Base-by-base conservation (phyloP, 2,113 vertebrate genomes). In the Rynchops niger region DNA sequence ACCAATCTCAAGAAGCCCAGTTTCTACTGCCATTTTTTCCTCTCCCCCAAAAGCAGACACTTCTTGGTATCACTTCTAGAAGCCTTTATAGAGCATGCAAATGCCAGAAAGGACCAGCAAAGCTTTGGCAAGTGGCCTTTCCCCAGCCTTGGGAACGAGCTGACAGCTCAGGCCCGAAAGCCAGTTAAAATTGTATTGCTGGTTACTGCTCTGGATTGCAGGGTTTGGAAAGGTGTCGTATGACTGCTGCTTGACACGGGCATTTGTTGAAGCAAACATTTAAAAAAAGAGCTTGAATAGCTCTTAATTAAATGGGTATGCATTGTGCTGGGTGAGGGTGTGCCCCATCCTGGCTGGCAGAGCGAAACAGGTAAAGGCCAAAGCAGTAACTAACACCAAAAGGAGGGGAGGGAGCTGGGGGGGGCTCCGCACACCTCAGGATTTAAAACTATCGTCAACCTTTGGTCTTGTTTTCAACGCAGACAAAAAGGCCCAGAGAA, bases 291-390 rank as follows among this genome's bases (percentile, higher is more conserved):
- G 30, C 69, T 71, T 86, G 92, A 90, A 90, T 55, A 90, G 89
- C 87, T 82, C 79, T 84, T 86, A 89, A 90, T 95, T 90, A 91
- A 93, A 96, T 30, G 84, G 56, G 40, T 78, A 69, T 92, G 58
- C 21, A 96, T 95, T 97, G 91, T 97, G 65, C 81, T 92, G 56
- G 34, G 32, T 65, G 66, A 96, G 91, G 93, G 94, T 82, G 91
- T 97, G 96, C 62, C 92, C 83, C 66, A 71, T 61, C 72, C 90
- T 86, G 95, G 43, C 76, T 89, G 83, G 88, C 84, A 88, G 85
- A 88, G 77, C 16, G 5, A 49, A 88, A 65, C 30, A 93, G 83
- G 70, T 85, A 90, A 90, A 92, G 42, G 63, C 55, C 80, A 88
- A 86, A 78, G 79, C 79, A 55, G 91, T 74, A 95, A 95, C 73